Conservation (phyloP, 2,888 invertebrate genomes). For the Heterodera filipjevi region DNA sequence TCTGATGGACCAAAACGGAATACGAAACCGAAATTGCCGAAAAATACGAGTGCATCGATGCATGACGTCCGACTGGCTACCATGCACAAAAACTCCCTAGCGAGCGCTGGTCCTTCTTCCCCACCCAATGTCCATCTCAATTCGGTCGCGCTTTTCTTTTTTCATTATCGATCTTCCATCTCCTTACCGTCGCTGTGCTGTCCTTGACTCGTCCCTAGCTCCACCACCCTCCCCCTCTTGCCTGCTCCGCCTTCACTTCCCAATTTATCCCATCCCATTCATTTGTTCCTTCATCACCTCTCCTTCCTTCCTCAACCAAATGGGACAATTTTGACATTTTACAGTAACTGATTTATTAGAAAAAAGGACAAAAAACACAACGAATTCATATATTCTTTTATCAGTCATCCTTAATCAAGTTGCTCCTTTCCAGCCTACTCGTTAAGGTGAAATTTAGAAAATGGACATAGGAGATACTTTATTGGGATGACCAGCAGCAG, state of each 20-base stretch:
- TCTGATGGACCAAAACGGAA: too few relatives aligned
- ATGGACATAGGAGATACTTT: neutral
- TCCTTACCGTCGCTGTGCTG: neutral
- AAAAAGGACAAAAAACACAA: neutral
- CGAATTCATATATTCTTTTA: neutral
- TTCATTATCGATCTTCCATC: neutral
- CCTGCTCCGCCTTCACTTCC: slow-evolving; percentile 1
- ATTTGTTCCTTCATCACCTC: neutral
- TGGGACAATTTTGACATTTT: neutral
- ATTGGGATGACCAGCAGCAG: neutral
- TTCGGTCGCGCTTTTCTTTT: neutral
- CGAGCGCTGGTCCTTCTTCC: neutral
- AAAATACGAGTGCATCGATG: too few relatives aligned
- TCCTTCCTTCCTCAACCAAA: neutral
- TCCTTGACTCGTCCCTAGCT: slow-evolving; percentile 29
- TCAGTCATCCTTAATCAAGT: neutral
- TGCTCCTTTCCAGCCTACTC: neutral
- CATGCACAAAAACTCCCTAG: neutral
- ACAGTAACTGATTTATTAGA: neutral
- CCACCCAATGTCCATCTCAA: neutral
- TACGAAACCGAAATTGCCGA: too few relatives aligned
- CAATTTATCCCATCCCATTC: slow-evolving; percentile 19
- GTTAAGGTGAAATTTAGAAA: neutral
- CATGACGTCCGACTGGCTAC: neutral
- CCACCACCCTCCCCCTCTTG: slow-evolving; percentile 2